Conservation (phyloP, 2,113 vertebrate genomes). For the Corythornis cristatus region DNA sequence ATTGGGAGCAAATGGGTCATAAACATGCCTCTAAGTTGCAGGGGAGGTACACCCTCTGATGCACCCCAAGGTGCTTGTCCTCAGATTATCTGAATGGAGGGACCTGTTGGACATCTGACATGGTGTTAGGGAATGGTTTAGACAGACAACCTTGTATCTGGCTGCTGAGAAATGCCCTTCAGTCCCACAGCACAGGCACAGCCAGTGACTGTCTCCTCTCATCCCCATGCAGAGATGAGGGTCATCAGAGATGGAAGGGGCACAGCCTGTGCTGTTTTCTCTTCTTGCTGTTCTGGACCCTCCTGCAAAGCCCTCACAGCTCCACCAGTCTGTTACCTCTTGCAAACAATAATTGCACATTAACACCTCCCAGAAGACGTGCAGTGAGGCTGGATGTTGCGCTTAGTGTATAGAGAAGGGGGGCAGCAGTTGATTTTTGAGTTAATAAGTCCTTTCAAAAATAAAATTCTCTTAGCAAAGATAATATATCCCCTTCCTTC, state of each 20-base stretch:
- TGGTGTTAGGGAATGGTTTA: neutral
- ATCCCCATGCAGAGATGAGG: neutral
- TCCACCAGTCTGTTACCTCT: neutral
- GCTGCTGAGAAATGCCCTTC: neutral
- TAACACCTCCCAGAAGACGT: neutral
- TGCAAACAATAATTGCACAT: neutral
- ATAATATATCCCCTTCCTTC: neutral
- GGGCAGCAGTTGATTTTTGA: neutral
- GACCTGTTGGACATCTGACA: neutral
- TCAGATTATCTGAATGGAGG: rapidly evolving
- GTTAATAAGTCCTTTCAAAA: neutral
- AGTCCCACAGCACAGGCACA: neutral
- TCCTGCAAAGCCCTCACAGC: rapidly evolving
- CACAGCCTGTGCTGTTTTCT: neutral
- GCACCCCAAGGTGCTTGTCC: neutral
- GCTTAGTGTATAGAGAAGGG: neutral
- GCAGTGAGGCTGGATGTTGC: neutral
- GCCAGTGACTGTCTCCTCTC: neutral
- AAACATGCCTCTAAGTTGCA: neutral
- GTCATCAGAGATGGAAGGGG: neutral
- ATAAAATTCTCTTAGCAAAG: neutral
- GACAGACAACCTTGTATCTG: neutral
- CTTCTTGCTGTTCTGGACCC: rapidly evolving
- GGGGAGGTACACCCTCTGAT: neutral
- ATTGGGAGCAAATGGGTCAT: slow-evolving; percentile 35